Conservation (phyloP, 2,113 vertebrate genomes). For the Grallaria varia region DNA sequence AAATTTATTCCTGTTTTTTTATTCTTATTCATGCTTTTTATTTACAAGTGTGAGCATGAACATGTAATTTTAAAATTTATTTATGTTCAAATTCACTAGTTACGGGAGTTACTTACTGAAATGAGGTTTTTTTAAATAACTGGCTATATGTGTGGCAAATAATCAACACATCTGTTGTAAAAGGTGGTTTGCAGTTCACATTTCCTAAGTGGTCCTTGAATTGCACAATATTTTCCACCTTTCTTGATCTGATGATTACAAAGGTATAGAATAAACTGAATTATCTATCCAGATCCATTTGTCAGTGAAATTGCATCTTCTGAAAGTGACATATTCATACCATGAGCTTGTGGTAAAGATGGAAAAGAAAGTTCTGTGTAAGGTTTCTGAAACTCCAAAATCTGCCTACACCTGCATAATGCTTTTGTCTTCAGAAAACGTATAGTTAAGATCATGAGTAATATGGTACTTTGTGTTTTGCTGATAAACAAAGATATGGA, state of each 20-base stretch:
- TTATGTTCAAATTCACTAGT: neutral
- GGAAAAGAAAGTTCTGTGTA: neutral
- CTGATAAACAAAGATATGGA: neutral
- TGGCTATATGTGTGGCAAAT: neutral
- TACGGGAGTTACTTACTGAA: neutral
- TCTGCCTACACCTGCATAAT: neutral
- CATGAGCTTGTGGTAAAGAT: neutral
- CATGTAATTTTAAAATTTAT: neutral
- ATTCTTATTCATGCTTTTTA: neutral
- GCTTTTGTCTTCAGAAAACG: neutral
- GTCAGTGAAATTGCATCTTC: neutral
- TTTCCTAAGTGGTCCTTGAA: neutral
- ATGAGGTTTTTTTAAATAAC: neutral
- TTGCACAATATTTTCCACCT: neutral
- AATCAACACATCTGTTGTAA: neutral
- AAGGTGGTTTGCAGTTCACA: neutral
- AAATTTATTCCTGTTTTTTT: neutral
- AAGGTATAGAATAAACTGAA: neutral
- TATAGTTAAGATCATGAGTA: neutral
- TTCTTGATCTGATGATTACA: neutral
- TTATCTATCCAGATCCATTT: neutral
- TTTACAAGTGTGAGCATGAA: neutral
- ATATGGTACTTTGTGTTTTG: neutral
- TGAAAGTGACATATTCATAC: neutral
- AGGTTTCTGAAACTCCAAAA: neutral